Percentiles rank a stretch among this genome's conserved stretches.
phyloP scores from a whole-genome alignment of 2,888 invertebrate species.

The Apotomis capreana region DNA sequence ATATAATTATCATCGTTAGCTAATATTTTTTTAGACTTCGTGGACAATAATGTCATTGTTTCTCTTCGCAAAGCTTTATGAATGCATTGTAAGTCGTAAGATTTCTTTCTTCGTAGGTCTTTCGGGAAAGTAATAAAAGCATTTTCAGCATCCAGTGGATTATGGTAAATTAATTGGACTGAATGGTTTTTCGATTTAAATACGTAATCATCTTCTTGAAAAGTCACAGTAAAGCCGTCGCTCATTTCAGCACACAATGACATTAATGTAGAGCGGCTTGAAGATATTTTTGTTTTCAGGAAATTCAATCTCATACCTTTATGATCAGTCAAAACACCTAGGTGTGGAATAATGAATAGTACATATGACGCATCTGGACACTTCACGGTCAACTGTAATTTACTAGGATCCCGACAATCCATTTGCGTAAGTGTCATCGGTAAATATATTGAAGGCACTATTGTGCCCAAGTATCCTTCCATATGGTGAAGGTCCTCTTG shows the following conservation, averaged over 20 bases:
- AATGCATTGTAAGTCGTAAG: constrained; percentile 1
- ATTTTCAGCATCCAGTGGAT: constrained; percentile 24
- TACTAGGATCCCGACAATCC: constrained; percentile 22
- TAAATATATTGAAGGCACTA: constrained; percentile 6
- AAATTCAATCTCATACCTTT: constrained; percentile 19
- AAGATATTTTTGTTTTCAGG: constrained; percentile 2
- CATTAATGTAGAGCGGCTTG: background rate
- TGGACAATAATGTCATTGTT: constrained; percentile 25
- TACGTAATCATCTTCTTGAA: constrained; percentile 11
- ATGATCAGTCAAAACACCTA: constrained; percentile 15
- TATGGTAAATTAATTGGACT: constrained; percentile 1
- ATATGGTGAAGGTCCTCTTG: background rate
- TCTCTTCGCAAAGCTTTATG: constrained; percentile 24
- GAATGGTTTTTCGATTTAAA: constrained; percentile 25
- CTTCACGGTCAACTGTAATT: constrained; percentile 19
- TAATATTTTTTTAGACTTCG: constrained; percentile 27
- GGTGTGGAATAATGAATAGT: constrained; percentile 31
- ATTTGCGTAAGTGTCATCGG: constrained; percentile 10
- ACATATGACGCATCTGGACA: constrained; percentile 15
- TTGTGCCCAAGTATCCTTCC: constrained; percentile 19
- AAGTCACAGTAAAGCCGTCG: background rate
- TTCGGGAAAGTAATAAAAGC: constrained; percentile 23
- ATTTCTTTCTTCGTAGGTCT: constrained; percentile 23
- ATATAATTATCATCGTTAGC: constrained; percentile 12
- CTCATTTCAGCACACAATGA: background rate